Evolutionary conservation across 2,888 invertebrate species (phyloP), one percentile per base, ranked within the genome.

Genomic region (Troides aeacus): DNA sequence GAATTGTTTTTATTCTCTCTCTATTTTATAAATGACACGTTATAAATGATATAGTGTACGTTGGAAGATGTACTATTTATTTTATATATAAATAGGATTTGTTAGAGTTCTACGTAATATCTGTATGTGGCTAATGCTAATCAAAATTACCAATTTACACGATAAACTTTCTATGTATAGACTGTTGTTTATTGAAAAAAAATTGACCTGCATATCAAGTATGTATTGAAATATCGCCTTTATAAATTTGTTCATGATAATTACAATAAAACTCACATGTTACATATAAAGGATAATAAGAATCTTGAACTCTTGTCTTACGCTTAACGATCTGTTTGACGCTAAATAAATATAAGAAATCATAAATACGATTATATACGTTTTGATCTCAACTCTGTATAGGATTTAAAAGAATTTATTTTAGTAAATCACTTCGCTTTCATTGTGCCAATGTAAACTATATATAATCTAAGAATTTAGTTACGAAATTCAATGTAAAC

Each of bases 1-100:
- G 18, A 58, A 42, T 50, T 42, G 76, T 82, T 78, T 82, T 64
- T 58, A 23, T 23, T 18, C 0, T 53, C 53, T 53, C n/a, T 53
- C 53, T 53, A 18, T n/a, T 7, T 53, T 53, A 18, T 50, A 46
- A 57, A n/a, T 2, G 50, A 1, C 46, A 39, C 21, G 46, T 42
- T 30, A 56, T 56, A 36, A 50, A 30, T 60, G 8, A 8, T 53
- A 61, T 24, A n/a, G 8, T 30, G n/a, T 50, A 50, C 30, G 46
- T 66, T 39, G 21, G 2, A 42, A 23, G 23, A 46, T 46, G 62
- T 62, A 66, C 21, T 62, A 18, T 63, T 63, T 63, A 53, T 63
- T 53, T 53, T 63, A 50, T 53, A 63, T n/a, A 60, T n/a, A 53
- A 12, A 62, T 12, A 8, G 24, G 24, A 53, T 57, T 62, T 56